phyloP scores from a whole-genome alignment of 2,113 vertebrate species.

The Rhineura floridana region DNA sequence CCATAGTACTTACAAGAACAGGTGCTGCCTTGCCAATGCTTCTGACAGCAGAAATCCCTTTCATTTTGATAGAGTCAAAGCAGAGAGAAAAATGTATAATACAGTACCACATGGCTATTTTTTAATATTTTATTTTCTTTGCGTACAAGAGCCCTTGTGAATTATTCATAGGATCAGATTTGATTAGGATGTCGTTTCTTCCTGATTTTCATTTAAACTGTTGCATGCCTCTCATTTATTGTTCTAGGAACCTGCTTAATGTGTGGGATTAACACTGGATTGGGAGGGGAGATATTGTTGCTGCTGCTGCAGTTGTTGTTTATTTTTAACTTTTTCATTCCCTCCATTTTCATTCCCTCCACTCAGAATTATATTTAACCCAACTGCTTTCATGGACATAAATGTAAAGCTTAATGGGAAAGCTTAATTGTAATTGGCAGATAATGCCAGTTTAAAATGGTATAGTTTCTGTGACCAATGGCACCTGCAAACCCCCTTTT shows the following conservation, averaged over 20 bases:
- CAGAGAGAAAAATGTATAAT: background rate
- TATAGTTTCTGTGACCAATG: too few relatives aligned
- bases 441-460: background rate
- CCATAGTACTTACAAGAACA: background rate
- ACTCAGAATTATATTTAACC: background rate
- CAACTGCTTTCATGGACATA: background rate
- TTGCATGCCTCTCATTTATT: background rate
- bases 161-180: slow-evolving; percentile 22
- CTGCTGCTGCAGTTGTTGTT: background rate
- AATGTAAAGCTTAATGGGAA: background rate
- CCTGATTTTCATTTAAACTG: background rate
- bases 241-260: background rate
- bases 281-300: background rate
- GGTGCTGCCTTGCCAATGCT: background rate
- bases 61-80: background rate
- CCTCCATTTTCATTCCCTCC: too few relatives aligned
- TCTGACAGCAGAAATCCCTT: background rate
- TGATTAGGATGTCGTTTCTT: slow-evolving; percentile 1
- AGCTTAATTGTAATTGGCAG: background rate
- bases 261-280: background rate
- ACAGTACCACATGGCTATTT: background rate
- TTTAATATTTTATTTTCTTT: background rate
- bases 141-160: background rate
- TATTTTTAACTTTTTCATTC: background rate
- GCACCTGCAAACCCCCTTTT: too few relatives aligned